Evolutionary conservation across 2,888 invertebrate genomes (phyloP), one percentile per base, ranked within the genome.

Genomic region (Ormyrus pomaceus): DNA sequence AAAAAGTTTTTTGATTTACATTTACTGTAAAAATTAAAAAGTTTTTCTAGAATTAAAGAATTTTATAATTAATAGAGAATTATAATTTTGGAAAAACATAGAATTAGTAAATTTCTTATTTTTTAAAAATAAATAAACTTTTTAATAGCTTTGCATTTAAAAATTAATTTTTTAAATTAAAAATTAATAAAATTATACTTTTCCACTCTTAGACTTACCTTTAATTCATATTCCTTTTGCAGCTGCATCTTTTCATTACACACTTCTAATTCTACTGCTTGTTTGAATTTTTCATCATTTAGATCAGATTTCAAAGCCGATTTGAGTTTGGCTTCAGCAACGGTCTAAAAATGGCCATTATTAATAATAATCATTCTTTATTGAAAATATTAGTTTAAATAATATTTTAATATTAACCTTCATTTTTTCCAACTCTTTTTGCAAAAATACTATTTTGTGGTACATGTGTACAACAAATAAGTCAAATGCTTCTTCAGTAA

Each of bases 381-480:
- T 19, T 19, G 19, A 70, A 62, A 70, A 48, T 64, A n/a, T 13
- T 50, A 56, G 51, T 70, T 34, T 62, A 61, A 45, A 46, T 65
- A 48, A 62, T 8, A 69, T 51, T 64, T 68, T 11, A 11, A 71
- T 50, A 84, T 84, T 86, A 84, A 93, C 93, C 92, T 96, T 94
- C 85, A 95, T 91, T 85, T 94, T 95, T 34, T 94, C 93, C 77
- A 97, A 88, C 88, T 96, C 96, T 86, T 95, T 95, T 87, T 96
- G 96, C 82, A 96, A 93, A 85, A 94, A 95, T 79, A 95, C 92
- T 5, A 97, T 94, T 88, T 95, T 94, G 56, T 95, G 92, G 87
- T 95, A 96, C 69, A 96, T 95, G 87, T 96, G 95, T 56, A 95
- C 92, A 46, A 97, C 93, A 87, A 97, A 94, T 55, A 96, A 91